phyloP scores from a whole-genome alignment of 2,888 invertebrate genomes.

The Dryocosmus kuriphilus region DNA sequence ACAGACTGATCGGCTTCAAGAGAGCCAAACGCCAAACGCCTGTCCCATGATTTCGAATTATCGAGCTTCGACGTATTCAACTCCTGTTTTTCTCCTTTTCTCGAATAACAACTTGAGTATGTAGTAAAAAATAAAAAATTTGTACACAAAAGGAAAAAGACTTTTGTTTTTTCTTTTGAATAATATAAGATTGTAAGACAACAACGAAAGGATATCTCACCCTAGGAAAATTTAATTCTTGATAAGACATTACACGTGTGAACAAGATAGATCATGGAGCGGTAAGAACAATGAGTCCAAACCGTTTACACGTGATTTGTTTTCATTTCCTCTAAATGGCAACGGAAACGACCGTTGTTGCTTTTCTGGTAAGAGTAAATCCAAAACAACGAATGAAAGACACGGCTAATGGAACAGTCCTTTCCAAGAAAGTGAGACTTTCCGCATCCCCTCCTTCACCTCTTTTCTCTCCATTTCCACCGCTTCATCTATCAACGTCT shows the following conservation, averaged over 20 bases:
- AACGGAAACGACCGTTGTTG: constrained; percentile 5
- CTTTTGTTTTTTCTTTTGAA: too few relatives aligned
- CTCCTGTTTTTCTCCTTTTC: too few relatives aligned
- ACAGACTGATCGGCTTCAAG: too few relatives aligned
- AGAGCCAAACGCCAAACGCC: too few relatives aligned
- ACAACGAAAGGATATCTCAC: too few relatives aligned
- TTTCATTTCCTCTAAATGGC: constrained; percentile 22
- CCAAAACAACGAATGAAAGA: background rate
- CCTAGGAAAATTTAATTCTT: too few relatives aligned
- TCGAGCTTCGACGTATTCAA: too few relatives aligned
- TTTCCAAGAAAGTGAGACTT: constrained; percentile 31
- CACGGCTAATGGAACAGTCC: constrained; percentile 20
- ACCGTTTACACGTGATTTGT: constrained; percentile 33
- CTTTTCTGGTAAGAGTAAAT: constrained; percentile 6
- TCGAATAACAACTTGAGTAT: too few relatives aligned
- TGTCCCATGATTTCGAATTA: too few relatives aligned
- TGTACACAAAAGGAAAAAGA: too few relatives aligned
- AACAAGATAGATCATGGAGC: constrained; percentile 35
- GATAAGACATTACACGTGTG: background rate
- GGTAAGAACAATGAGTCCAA: constrained; percentile 33
- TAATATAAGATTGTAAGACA: too few relatives aligned
- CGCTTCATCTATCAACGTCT: constrained; percentile 30
- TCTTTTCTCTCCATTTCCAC: constrained; percentile 6
- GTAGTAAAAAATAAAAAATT: too few relatives aligned
- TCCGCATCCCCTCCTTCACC: background rate